phyloP scores from a whole-genome alignment of 2,113 vertebrate genomes.

The Mesoclemmys tuberculata region DNA sequence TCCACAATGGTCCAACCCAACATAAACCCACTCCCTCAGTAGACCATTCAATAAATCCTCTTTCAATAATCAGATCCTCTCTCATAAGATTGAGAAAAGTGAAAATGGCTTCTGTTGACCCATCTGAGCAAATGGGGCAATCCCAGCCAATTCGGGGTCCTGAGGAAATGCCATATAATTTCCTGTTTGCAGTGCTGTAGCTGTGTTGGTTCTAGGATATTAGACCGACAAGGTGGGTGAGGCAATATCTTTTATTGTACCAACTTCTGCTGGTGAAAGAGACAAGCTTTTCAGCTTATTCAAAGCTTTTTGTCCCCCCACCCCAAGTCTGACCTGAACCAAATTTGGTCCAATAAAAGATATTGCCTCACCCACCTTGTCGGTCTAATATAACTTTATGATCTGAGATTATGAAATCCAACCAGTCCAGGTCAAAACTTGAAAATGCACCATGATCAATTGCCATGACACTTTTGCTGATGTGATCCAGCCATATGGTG shows the following conservation, averaged over 20 bases:
- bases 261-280: too few species aligned
- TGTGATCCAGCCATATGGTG: not conserved
- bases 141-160: accelerated
- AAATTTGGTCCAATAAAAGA: not conserved
- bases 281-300: too few species aligned
- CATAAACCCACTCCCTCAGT: not conserved
- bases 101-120: not conserved
- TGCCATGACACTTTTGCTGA: not conserved
- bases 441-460: not conserved
- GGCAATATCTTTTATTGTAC: too few species aligned
- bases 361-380: not conserved
- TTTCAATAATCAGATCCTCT: accelerated
- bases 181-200: too few species aligned
- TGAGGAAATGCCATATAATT: not conserved
- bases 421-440: not conserved
- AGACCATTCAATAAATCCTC: accelerated
- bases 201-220: too few species aligned
- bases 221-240: too few species aligned
- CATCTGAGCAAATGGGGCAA: accelerated
- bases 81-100: accelerated
- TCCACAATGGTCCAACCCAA: not conserved
- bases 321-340: not conserved
- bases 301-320: too few species aligned
- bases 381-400: not conserved
- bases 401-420: not conserved